Evolutionary conservation across 1,140 invertebrate species (phyloP), one percentile per base, ranked within the genome.

Genomic region (Nasonia vitripennis): DNA sequence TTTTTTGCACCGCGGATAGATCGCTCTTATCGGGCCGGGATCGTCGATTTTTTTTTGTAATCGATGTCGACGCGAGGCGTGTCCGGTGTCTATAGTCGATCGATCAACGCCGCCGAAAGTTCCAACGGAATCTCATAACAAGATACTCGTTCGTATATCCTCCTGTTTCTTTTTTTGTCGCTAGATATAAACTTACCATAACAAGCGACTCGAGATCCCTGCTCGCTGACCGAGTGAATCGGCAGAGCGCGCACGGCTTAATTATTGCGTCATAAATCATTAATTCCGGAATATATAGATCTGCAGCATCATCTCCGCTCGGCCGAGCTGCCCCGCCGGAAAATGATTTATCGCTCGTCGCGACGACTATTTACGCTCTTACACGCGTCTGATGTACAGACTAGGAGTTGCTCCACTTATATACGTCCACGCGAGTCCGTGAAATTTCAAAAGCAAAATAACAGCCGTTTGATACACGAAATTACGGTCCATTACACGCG

Each of bases 221-320:
- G 4, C 7, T 5, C 37, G 37, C 37, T 41, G 37, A 41, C 37
- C 37, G 55, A n/a, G 17, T 20, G 55, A 62, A 62, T 62, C 55
- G 55, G 5, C 37, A 41, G 37, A 41, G 62, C 70, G 70, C 70
- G 27, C 27, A 14, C 70, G 70, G 17, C 27, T 71, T 34, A 71
- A 71, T 71, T 71, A 71, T 71, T 71, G 70, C 70, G 31, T 71
- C 70, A 31, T 71, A 71, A 71, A 71, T 71, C 70, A 71, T 27
- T 31, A 34, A 27, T 34, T n/a, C 14, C 27, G 2, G 11, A 11
- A 71, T 14, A 34, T 12, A 34, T 37, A 14, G 70, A 31, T 12
- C 14, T 34, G 70, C 70, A 31, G 23, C 70, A 5, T 34, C 23
- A 71, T 27, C 27, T 34, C 23, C 70, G 23, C 68, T 31, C 68